Evolutionary conservation across 2,888 invertebrate genomes (phyloP).

Genomic region (Suillia variegata): DNA sequence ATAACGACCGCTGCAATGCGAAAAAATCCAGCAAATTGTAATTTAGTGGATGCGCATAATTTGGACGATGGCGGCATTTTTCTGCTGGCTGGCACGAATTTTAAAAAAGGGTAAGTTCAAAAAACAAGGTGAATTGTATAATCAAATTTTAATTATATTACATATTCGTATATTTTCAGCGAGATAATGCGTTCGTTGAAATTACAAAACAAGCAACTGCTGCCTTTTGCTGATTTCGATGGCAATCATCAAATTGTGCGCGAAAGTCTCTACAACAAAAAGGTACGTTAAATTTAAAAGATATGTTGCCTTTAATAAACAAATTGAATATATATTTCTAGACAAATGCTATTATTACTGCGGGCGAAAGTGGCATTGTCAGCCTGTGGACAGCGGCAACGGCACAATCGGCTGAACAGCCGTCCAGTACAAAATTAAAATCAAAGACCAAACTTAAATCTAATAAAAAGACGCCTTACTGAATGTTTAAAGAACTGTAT

Average conservation of each 20-base stretch:
- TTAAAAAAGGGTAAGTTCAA: slow-evolving; percentile 64
- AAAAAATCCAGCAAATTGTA: slow-evolving; percentile 67
- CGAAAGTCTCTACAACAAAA: slow-evolving; percentile 69
- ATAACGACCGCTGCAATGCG: slow-evolving; percentile 68
- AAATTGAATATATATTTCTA: slow-evolving; percentile 41
- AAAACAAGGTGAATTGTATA: not conserved
- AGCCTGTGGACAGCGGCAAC: slow-evolving; percentile 67
- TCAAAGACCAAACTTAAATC: slow-evolving; percentile 33
- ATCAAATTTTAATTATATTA: not conserved
- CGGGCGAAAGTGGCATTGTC: slow-evolving; percentile 74
- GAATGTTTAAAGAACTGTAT: no score
- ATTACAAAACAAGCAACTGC: slow-evolving; percentile 63
- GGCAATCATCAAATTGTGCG: slow-evolving; percentile 75
- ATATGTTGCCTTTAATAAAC: slow-evolving; percentile 60
- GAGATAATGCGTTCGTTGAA: slow-evolving; percentile 63
- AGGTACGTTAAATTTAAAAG: slow-evolving; percentile 62
- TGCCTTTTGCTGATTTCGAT: slow-evolving; percentile 65
- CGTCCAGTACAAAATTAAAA: slow-evolving; percentile 30
- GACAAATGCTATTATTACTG: slow-evolving; percentile 70
- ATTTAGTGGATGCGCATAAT: slow-evolving; percentile 68
- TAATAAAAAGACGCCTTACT: slow-evolving; percentile 41
- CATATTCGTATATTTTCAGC: slow-evolving; percentile 29
- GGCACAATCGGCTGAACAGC: not conserved
- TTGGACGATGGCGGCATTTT: slow-evolving; percentile 62
- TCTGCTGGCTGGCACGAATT: slow-evolving; percentile 71